These are phyloP conservation scores for Agrypnia vestita DNA, from an alignment of 1,140 invertebrate genomes.

Conservation along the genomic window DNA sequence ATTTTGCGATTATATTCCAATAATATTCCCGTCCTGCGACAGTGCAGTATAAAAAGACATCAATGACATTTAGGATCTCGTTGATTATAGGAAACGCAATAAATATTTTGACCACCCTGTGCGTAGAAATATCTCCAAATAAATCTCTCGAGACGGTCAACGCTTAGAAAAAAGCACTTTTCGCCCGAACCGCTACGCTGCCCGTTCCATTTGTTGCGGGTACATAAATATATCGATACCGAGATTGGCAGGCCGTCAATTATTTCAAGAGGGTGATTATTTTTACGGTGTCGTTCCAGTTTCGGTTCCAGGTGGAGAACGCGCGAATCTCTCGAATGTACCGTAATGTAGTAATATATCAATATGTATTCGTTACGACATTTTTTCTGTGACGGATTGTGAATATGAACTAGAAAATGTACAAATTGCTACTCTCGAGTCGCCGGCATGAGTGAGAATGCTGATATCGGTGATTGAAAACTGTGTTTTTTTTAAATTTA, in stretches of 20 bases:
- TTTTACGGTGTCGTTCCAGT: slow-evolving; percentile 23
- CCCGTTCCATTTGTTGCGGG: slow-evolving; percentile 14
- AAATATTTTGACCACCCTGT: background rate
- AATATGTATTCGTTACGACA: slow-evolving; percentile 3
- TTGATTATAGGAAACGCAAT: background rate
- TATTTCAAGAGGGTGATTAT: slow-evolving; percentile 25
- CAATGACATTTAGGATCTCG: too few species aligned
- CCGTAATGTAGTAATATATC: slow-evolving; percentile 12
- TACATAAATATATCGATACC: slow-evolving; percentile 16
- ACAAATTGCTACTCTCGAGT: too few species aligned
- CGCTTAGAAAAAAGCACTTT: slow-evolving; percentile 9
- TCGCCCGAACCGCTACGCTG: background rate
- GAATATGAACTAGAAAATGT: too few species aligned
- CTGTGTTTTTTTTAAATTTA: too few species aligned
- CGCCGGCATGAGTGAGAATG: too few species aligned
- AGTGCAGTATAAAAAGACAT: too few species aligned
- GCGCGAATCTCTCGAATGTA: background rate
- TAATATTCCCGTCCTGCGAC: too few species aligned
- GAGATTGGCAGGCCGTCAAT: slow-evolving; percentile 17
- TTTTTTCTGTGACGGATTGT: background rate
- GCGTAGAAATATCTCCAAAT: background rate
- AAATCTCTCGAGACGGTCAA: background rate
- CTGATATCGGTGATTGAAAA: too few species aligned
- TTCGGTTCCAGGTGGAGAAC: slow-evolving; percentile 3
- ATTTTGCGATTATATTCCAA: too few species aligned